Evolutionary conservation across 2,888 invertebrate species (phyloP).

Genomic region (Adelphocoris suturalis): DNA sequence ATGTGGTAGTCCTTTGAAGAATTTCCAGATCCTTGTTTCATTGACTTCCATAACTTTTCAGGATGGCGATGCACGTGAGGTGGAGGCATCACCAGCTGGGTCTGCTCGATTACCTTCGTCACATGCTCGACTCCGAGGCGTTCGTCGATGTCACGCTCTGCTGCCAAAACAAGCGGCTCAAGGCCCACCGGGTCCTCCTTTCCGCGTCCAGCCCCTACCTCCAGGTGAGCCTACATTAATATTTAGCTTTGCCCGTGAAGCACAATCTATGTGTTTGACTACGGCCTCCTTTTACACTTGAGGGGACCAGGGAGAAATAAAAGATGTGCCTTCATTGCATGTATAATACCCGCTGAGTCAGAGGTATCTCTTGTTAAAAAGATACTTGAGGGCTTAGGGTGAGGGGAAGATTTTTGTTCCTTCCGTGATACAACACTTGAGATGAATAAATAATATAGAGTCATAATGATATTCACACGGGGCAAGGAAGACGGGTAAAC

Average conservation of each 20-base stretch:
- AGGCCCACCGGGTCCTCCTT: conserved; percentile 84
- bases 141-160: conserved; percentile 84
- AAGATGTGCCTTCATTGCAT: not conserved
- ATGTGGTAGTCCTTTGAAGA: not conserved
- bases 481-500: too few species aligned
- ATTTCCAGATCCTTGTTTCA: too few species aligned
- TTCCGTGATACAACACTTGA: too few species aligned
- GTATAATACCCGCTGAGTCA: conserved; percentile 3
- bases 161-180: conserved; percentile 83
- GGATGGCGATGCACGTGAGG: conserved; percentile 74
- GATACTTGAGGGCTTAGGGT: not conserved
- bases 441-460: too few species aligned
- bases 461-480: too few species aligned
- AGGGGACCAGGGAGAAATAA: not conserved
- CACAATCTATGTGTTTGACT: not conserved
- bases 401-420: too few species aligned
- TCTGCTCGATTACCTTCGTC: conserved; percentile 75
- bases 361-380: not conserved
- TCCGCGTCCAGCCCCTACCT: conserved; percentile 85
- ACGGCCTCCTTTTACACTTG: not conserved
- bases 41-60: not conserved
- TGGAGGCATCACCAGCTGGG: conserved; percentile 75
- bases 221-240: conserved; percentile 77
- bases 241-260: conserved; percentile 24
- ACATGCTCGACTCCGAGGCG: conserved; percentile 81